A percentile compares a stretch with the other conserved stretches of the same genome.
phyloP scores from a whole-genome alignment of 2,797 vertebrate genomes.

The Poecilia picta region DNA sequence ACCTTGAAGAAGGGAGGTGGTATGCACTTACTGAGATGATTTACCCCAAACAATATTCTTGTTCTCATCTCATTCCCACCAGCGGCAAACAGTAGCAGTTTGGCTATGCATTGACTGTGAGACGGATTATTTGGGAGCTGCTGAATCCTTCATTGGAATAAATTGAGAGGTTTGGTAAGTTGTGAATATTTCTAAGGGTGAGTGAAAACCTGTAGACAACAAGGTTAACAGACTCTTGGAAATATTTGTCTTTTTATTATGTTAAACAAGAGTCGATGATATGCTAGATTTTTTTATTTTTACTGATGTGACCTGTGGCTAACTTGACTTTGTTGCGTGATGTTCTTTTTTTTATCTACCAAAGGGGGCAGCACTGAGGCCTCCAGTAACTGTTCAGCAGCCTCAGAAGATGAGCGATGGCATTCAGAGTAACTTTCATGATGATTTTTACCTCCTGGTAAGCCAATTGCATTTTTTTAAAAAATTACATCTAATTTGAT shows the following conservation, averaged over 20 bases:
- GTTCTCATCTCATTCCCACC: constrained; percentile 30
- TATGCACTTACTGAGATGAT: constrained; percentile 15
- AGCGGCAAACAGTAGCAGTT: constrained; percentile 32
- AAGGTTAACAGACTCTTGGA: not conserved
- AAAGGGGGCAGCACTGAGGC: constrained; percentile 54
- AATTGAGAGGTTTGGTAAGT: constrained; percentile 57
- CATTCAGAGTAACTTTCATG: constrained; percentile 8
- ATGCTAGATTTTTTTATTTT: no score
- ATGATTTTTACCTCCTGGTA: constrained; percentile 45
- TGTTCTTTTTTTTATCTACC: constrained; percentile 16
- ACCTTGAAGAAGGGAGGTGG: constrained; percentile 42
- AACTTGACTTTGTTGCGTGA: not conserved
- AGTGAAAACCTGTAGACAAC: not conserved
- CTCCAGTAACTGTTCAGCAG: constrained; percentile 8
- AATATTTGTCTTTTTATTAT: not conserved
- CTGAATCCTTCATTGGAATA: constrained; percentile 20
- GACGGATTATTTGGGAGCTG: constrained; percentile 11
- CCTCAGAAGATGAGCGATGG: constrained; percentile 49
- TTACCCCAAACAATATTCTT: constrained; percentile 13
- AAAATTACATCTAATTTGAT: not conserved
- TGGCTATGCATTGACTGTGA: constrained; percentile 29
- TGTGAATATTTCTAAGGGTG: constrained; percentile 14
- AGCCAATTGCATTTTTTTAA: constrained; percentile 15
- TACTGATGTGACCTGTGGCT: not conserved
- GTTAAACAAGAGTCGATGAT: no score